Evolutionary conservation across 2,888 invertebrate genomes (phyloP).

Genomic region (Colostygia pectinataria): DNA sequence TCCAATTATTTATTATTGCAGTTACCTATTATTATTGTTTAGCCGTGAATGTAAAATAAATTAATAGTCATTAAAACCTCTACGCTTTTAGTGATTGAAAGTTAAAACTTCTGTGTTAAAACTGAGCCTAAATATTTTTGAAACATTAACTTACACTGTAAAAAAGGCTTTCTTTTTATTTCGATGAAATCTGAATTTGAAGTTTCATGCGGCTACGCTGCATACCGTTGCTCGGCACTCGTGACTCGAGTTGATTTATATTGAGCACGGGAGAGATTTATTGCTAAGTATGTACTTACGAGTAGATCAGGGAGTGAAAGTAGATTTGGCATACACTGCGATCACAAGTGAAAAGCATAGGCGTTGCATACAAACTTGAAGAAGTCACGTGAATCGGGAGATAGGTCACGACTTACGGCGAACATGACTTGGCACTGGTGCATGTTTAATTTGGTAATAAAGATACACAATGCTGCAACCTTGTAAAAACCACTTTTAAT

Average conservation of each 20-base stretch:
- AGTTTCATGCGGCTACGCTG: slow-evolving; percentile 16
- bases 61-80: no score
- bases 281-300: no score
- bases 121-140: no score
- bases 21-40: no score
- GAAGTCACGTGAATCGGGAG: slow-evolving; percentile 46
- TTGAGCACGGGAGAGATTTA: slow-evolving; percentile 45
- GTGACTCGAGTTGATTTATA: slow-evolving; percentile 50
- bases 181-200: slow-evolving; percentile 9
- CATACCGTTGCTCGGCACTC: slow-evolving; percentile 28
- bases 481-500: slow-evolving; percentile 21
- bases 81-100: no score
- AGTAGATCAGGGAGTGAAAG: slow-evolving; percentile 57
- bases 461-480: slow-evolving; percentile 27
- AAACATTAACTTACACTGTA: neutral
- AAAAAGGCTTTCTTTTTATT: slow-evolving; percentile 11
- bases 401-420: slow-evolving; percentile 41
- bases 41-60: no score
- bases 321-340: slow-evolving; percentile 55
- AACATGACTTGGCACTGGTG: slow-evolving; percentile 47
- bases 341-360: slow-evolving; percentile 53
- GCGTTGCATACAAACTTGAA: slow-evolving; percentile 38
- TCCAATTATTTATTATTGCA: no score
- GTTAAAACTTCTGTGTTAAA: no score
- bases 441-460: slow-evolving; percentile 40